These are phyloP conservation scores for Corythoichthys intestinalis DNA, from an alignment of 2,113 vertebrate species.

Conservation along the genomic window DNA sequence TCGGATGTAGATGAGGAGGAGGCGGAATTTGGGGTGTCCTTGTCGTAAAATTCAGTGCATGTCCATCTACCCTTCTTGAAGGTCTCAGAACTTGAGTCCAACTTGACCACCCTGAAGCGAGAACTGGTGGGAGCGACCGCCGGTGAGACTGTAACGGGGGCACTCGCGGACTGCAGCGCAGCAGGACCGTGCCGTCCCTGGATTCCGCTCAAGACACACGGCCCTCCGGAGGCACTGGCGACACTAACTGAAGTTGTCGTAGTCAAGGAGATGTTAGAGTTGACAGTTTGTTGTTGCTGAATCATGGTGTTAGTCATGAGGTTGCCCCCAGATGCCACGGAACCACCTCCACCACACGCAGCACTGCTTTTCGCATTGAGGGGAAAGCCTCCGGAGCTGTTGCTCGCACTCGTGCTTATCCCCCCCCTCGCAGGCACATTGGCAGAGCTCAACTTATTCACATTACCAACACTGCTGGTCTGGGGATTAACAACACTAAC, in stretches of 20 bases:
- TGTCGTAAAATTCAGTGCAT: constrained; percentile 97
- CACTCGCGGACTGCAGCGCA: constrained; percentile 58
- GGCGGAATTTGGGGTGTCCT: constrained; percentile 75
- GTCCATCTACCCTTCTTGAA: constrained; percentile 97
- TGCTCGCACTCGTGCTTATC: constrained; percentile 65
- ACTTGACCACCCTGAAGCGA: constrained; percentile 94
- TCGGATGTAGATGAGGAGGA: constrained; percentile 61
- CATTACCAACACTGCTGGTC: constrained; percentile 75
- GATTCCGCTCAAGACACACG: constrained; percentile 74
- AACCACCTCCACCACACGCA: constrained; percentile 32
- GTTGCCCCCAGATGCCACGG: constrained; percentile 36
- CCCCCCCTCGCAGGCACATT: constrained; percentile 76
- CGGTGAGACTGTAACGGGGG: constrained; percentile 38
- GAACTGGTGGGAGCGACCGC: constrained; percentile 74
- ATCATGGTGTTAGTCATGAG: constrained; percentile 59
- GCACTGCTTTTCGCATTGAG: constrained; percentile 56
- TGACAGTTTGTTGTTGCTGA: constrained; percentile 77
- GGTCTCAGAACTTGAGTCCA: constrained; percentile 95
- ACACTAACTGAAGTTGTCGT: constrained; percentile 40
- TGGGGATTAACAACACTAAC: constrained; percentile 78
- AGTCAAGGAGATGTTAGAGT: constrained; percentile 44
- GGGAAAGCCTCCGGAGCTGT: constrained; percentile 57
- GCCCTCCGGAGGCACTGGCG: constrained; percentile 69
- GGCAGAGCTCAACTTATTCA: constrained; percentile 75
- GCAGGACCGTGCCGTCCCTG: constrained; percentile 70